Base-by-base conservation (phyloP, 2,113 vertebrate genomes). In the Osmerus mordax region DNA sequence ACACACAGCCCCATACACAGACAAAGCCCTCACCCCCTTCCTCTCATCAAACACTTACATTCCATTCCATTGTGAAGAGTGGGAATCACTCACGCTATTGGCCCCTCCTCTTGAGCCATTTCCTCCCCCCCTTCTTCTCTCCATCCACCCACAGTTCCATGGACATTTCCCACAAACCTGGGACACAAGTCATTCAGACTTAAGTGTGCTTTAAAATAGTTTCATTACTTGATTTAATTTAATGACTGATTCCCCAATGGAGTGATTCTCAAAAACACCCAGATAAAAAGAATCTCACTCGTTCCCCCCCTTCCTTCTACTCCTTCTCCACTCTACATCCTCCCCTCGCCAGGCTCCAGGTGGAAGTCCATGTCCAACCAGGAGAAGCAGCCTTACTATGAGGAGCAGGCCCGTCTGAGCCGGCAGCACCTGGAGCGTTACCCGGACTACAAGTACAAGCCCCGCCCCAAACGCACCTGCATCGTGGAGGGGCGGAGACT, bases 311-410 rank as follows among this genome's bases (percentile, higher is more conserved):
- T 21, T 16, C 69, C 14, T 54, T 13, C 29, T 54, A 18, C 51
- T 54, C 47, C 25, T 52, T 15, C 18, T 9, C 15, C n/a, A n/a
- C n/a, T n/a, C n/a, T n/a, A n/a, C n/a, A n/a, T 0, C 18, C 68
- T 70, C 68, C 54, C 12, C 65, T 13, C 36, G 11, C 62, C 29
- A 99, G 97, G 97, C 4, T 97, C 97, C 58, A 92, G 96, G 32
- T 99, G 97, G 97, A 99, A 99, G 81, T 90, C 93, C 77, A 99
- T 99, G 97, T 96, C 92, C 4, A 99, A 99, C 89, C 95, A 98
- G 87, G 97, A 99, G 92, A 99, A 99, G 87, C 97, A 99, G 87
- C 97, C 97, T 0, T 99, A 99, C 90, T 99, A 99, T 0, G 97
- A 99, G 83, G 97, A 99, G 81, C 97, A 99, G 88, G 97, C 97